These are phyloP conservation scores for Phalacrocorax pelagicus DNA, from an alignment of 2,113 vertebrate genomes.

Conservation along the genomic window DNA sequence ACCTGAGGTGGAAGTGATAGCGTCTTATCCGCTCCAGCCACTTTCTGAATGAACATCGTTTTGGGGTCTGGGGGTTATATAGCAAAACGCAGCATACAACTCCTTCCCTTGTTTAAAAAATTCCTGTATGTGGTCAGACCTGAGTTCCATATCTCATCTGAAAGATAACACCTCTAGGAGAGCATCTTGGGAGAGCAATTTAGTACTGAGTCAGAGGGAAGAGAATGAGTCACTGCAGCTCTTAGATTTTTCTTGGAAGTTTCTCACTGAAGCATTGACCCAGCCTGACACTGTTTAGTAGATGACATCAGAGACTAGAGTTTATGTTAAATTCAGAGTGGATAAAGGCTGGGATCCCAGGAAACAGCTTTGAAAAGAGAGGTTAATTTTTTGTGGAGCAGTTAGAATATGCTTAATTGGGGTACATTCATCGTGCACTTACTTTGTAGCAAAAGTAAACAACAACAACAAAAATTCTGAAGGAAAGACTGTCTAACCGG, in stretches of 20 bases:
- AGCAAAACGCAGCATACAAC: background rate
- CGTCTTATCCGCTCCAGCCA: background rate
- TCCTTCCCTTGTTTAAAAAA: background rate
- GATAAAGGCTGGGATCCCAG: background rate
- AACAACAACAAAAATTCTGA: background rate
- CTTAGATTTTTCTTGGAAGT: constrained; percentile 65
- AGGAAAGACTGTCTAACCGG: background rate
- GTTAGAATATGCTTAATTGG: background rate
- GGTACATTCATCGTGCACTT: background rate
- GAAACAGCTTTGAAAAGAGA: background rate
- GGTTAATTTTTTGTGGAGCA: background rate
- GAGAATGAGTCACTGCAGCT: constrained; percentile 47
- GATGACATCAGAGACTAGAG: constrained; percentile 32
- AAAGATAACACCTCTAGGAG: constrained; percentile 50
- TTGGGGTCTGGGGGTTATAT: background rate
- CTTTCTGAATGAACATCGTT: background rate
- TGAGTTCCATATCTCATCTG: constrained; percentile 2
- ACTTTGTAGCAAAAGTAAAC: background rate
- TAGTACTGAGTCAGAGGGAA: constrained; percentile 62
- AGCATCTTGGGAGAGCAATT: constrained; percentile 58
- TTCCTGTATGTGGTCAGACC: background rate
- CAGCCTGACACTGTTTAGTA: constrained; percentile 37
- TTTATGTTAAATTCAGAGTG: background rate
- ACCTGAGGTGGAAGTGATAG: background rate
- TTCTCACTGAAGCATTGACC: constrained; percentile 47